Base-by-base conservation (phyloP, 1,140 invertebrate species). In the Drosophila kurseongensis region DNA sequence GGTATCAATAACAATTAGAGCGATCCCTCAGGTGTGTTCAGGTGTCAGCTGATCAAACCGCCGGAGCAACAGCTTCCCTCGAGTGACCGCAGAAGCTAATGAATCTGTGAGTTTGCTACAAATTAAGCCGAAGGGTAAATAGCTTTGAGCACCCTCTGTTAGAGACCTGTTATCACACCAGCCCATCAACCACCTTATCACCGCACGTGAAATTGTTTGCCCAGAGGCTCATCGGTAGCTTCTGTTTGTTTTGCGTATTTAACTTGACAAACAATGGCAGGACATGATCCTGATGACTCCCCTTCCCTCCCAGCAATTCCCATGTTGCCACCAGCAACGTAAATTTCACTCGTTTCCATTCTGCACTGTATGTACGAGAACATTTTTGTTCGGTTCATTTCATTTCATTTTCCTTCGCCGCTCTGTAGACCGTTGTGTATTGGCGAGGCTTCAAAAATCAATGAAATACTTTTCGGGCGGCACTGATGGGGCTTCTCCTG, bases 391-490 rank as follows among this genome's bases (percentile, higher is more conserved):
- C 54, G 52, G 50, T 62, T 50, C 27, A 3, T 32, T 51, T 14
- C 48, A 35, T 52, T 36, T 36, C 50, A 18, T 35, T 42, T 16
- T 54, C 38, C 27, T 61, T 59, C 38, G 45, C 52, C 35, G 51
- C 36, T 76, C 51, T 63, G 59, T 47, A 55, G 48, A 72, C 74
- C 47, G 73, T 75, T 60, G 58, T 80, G 82, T 79, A 84, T 74
- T 78, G 63, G 27, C 61, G 65, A 77, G 86, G 86, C 88, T 90
- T 90, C 86, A 56, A 90, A 90, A 90, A 90, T 90, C 86, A 86
- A 90, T 90, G 86, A 90, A 90, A 90, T 90, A 86, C 86, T 90
- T 90, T 90, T 90, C 78, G 86, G 81, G 88, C 71, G 82, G 86
- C 88, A 91, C 41, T 90, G 68, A 50, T 90, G 72, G 45, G 86